Base-by-base conservation (phyloP, 1,140 invertebrate species). In the Eueides isabella region DNA sequence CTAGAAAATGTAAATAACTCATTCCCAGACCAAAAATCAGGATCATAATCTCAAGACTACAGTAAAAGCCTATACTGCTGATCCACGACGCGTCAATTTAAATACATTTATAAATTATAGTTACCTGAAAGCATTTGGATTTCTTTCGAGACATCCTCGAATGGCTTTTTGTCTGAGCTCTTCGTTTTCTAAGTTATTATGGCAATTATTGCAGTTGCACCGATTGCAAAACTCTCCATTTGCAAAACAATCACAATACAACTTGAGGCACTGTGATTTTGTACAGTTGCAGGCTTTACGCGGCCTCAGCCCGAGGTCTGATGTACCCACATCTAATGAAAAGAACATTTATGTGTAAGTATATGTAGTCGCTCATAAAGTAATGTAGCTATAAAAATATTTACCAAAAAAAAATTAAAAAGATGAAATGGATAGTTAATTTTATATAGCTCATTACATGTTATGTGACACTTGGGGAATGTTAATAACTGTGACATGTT, bases 231-330 rank as follows among this genome's bases (percentile, higher is more conserved):
- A 99, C 93, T 99, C 99, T 26, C 99, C 99, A 94, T 99, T 99
- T 0, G 99, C 99, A 95, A 99, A 99, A 92, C 99, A 99, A 91
- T 99, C 99, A 94, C 99, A 99, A 92, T 99, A 99, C 93, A 99
- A 93, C 94, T 99, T 99, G 30, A 99, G 95, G 89, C 99, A 99
- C 92, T 99, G 98, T 5, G 98, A 99, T 94, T 99, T 99, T 41
- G 98, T 99, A 93, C 99, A 99, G 90, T 99, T 99, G 91, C 99
- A 99, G 12, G 98, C 98, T 93, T 99, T 99, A 68, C 98, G 94
- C 6, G 97, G 97, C 82, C 92, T 81, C 64, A 92, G 63, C 0
- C 84, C 80, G 12, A 92, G 67, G 1, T 88, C 88, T 0, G 80
- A 72, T 1, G 85, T 61, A 5, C 78, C 73, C 33, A 83, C 29